These are phyloP conservation scores for Crioceris asparagi DNA, from an alignment of 2,888 invertebrate species.

Conservation along the genomic window DNA sequence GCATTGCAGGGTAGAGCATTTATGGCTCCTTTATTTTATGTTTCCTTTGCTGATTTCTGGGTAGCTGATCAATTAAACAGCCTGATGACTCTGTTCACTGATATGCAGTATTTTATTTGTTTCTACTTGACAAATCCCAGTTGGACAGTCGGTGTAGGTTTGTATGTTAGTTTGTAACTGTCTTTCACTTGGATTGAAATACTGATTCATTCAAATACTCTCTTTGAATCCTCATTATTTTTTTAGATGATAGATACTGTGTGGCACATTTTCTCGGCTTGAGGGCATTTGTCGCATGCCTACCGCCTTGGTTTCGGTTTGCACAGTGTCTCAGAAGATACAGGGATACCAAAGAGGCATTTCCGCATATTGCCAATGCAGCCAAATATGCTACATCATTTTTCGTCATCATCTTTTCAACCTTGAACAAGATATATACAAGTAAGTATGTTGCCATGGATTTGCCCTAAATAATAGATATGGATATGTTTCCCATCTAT, in stretches of 20 bases:
- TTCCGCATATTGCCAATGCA: slow-evolving; percentile 95
- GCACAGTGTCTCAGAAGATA: slow-evolving; percentile 94
- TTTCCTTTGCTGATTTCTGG: slow-evolving; percentile 97
- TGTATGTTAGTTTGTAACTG: slow-evolving; percentile 14
- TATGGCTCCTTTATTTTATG: slow-evolving; percentile 86
- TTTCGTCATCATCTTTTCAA: slow-evolving; percentile 80
- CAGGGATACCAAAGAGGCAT: slow-evolving; percentile 83
- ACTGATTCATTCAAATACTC: too few species aligned
- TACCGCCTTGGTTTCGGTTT: slow-evolving; percentile 97
- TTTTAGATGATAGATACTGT: slow-evolving; percentile 50
- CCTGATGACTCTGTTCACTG: slow-evolving; percentile 76
- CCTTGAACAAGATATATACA: slow-evolving; percentile 54
- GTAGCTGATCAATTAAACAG: slow-evolving; percentile 96
- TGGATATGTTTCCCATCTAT: too few species aligned
- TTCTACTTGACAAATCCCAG: slow-evolving; percentile 76
- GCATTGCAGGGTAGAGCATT: slow-evolving; percentile 62
- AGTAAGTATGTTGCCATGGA: too few species aligned
- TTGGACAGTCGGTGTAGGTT: slow-evolving; percentile 55
- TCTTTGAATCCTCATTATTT: too few species aligned
- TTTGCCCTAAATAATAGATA: too few species aligned
- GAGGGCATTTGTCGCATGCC: slow-evolving; percentile 75
- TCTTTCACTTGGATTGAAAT: too few species aligned
- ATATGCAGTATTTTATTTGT: slow-evolving; percentile 88
- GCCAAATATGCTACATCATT: slow-evolving; percentile 97
- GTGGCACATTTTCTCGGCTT: slow-evolving; percentile 63